Conservation (phyloP, 30 jellyfish, hydroid and myxozoan species). For the Calvadosia cruxmelitensis region DNA sequence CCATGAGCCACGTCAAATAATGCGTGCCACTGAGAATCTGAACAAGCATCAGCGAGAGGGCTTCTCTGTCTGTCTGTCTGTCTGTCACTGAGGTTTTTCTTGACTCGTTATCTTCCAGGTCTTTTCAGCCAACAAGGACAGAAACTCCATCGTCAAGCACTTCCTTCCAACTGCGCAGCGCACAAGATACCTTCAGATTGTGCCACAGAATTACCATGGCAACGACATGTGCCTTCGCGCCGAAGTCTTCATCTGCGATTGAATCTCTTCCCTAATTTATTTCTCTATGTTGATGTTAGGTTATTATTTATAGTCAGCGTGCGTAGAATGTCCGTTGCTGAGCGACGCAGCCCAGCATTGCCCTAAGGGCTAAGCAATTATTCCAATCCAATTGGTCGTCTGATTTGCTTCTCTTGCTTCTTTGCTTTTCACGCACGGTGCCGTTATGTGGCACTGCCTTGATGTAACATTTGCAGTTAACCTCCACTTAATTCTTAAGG, state of each 20-base stretch:
- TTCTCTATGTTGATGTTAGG: too few relatives aligned
- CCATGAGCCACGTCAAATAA: neutral
- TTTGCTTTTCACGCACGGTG: too few relatives aligned
- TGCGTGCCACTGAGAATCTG: neutral
- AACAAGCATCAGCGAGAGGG: neutral
- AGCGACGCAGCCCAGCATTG: too few relatives aligned
- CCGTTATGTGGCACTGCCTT: too few relatives aligned
- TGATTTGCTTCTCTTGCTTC: too few relatives aligned
- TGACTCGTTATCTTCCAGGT: conserved; percentile 3
- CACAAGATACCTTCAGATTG: conserved; percentile 14
- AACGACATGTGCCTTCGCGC: conserved; percentile 41
- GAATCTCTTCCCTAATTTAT: too few relatives aligned
- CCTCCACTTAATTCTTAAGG: too few relatives aligned
- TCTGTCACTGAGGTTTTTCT: neutral
- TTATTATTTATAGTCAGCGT: too few relatives aligned
- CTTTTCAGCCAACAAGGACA: conserved; percentile 23
- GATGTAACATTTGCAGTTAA: too few relatives aligned
- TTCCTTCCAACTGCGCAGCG: neutral
- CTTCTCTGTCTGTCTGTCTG: neutral
- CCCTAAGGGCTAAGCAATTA: too few relatives aligned
- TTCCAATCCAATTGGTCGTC: too few relatives aligned
- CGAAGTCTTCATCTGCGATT: conserved; percentile 15
- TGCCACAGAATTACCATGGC: conserved; percentile 36
- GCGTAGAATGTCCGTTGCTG: too few relatives aligned
- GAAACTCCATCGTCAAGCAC: conserved; percentile 28